A percentile compares a stretch with the other conserved stretches of the same genome.
Evolutionary conservation across 2,113 vertebrate genomes (phyloP).

Genomic region (Herpailurus yagouaroundi): DNA sequence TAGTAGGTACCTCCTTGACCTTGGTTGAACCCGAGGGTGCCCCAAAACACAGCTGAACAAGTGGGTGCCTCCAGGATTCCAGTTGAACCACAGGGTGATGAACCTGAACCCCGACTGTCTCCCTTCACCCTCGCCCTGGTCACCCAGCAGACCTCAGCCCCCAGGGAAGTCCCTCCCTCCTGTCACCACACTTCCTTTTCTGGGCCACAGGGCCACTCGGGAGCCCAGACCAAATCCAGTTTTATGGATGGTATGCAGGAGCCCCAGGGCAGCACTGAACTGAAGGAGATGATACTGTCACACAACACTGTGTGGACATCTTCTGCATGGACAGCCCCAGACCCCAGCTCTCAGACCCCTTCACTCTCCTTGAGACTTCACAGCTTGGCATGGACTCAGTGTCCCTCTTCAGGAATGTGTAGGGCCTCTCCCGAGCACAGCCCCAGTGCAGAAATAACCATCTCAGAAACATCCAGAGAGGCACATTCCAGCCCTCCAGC

Average conservation of each 20-base stretch:
- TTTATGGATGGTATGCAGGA: background rate
- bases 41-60: background rate
- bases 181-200: background rate
- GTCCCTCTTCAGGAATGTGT: slow-evolving; percentile 47
- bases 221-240: background rate
- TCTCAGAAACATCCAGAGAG: slow-evolving; percentile 27
- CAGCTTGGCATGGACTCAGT: background rate
- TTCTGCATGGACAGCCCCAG: background rate
- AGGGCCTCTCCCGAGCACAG: background rate
- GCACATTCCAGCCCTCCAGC: background rate
- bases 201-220: background rate
- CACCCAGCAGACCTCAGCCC: background rate
- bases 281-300: background rate
- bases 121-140: background rate
- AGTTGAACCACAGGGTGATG: background rate
- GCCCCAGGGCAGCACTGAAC: background rate
- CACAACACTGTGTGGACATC: background rate
- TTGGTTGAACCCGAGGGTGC: background rate
- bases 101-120: background rate
- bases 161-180: background rate
- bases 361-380: background rate
- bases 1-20: background rate
- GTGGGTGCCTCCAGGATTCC: background rate
- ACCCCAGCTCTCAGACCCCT: background rate
- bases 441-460: slow-evolving; percentile 44